A percentile compares a stretch with the other conserved stretches of the same genome.
These are phyloP conservation scores for Girardinus metallicus DNA, from an alignment of 2,797 vertebrate species.

Conservation along the genomic window DNA sequence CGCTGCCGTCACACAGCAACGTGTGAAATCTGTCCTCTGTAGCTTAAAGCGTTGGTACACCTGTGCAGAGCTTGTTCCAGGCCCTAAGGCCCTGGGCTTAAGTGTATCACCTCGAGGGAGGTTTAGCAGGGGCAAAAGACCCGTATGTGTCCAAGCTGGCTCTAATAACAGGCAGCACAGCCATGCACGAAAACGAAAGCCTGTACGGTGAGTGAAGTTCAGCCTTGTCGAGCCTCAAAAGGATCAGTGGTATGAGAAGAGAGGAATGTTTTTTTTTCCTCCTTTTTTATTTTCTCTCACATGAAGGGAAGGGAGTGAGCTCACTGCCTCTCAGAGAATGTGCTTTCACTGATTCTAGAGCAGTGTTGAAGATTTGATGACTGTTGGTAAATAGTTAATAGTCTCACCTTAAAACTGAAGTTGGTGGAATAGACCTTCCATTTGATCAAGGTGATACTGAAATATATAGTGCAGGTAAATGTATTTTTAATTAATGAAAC, in stretches of 20 bases:
- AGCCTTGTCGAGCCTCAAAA: constrained; percentile 48
- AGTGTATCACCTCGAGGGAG: constrained; percentile 32
- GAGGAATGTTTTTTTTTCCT: constrained; percentile 74
- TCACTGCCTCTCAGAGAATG: constrained; percentile 48
- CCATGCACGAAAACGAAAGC: constrained; percentile 70
- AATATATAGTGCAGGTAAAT: not conserved
- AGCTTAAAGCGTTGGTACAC: not conserved
- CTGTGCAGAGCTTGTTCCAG: constrained; percentile 3
- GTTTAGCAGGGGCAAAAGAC: constrained; percentile 28
- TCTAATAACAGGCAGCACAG: constrained; percentile 73
- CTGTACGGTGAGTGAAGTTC: constrained; percentile 57
- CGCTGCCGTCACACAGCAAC: not conserved
- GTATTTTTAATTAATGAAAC: not conserved
- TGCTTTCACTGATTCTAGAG: constrained; percentile 50
- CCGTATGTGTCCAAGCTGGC: constrained; percentile 48
- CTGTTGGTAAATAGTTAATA: constrained; percentile 11
- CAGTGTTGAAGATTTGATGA: constrained; percentile 37
- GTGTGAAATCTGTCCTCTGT: constrained; percentile 2
- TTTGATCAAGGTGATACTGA: not conserved
- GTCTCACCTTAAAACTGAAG: constrained; percentile 24
- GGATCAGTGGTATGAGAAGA: constrained; percentile 64
- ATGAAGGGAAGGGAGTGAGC: constrained; percentile 47
- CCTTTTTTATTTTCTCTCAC: constrained; percentile 62
- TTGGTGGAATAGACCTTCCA: constrained; percentile 3
- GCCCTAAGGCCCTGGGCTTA: constrained; percentile 27